Evolutionary conservation across 1,140 invertebrate species (phyloP), one percentile per base, ranked within the genome.

Genomic region (Triops cancriformis): DNA sequence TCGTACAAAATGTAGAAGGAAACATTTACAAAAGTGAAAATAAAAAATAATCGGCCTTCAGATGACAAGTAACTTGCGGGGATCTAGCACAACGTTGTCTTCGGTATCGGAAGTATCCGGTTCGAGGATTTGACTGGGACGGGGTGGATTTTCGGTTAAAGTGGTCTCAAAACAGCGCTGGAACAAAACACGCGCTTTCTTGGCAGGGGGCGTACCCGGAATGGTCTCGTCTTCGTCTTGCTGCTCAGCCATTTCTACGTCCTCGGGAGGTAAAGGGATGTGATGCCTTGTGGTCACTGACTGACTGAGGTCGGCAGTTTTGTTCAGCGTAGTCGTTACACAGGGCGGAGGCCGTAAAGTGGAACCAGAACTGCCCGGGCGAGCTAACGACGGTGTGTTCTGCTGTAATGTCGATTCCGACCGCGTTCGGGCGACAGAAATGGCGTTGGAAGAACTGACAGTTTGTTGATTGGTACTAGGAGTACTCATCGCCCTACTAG

Each of bases 91-190:
- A 4, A 27, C 42, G 26, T 14, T 18, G 23, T 73, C 73, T 9
- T 23, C 72, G 7, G 76, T 75, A 26, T 76, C 78, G 23, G 76
- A 74, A 27, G 78, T 76, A 37, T 79, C 78, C 4, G 78, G 75
- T 4, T 74, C 78, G 12, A 73, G 45, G 73, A 78, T 75, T 73
- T 76, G 26, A 77, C 27, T 42, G 42, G 64, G 14, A 64, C 26
- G 14, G 23, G 73, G 27, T 85, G 80, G 82, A 83, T 81, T 82
- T 83, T 85, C 31, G 78, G 81, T 0, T 87, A 90, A 89, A 26
- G 90, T 90, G n/a, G 84, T 85, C 82, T 91, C 88, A 83, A 91
- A 91, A 81, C 90, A 91, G 42, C 89, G 87, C 75, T 88, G 83
- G 81, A 90, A 89, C 79, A 90, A 86, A 1, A 85, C 85, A 84